Conservation (phyloP, 2,797 vertebrate species). For the Platalea minor region DNA sequence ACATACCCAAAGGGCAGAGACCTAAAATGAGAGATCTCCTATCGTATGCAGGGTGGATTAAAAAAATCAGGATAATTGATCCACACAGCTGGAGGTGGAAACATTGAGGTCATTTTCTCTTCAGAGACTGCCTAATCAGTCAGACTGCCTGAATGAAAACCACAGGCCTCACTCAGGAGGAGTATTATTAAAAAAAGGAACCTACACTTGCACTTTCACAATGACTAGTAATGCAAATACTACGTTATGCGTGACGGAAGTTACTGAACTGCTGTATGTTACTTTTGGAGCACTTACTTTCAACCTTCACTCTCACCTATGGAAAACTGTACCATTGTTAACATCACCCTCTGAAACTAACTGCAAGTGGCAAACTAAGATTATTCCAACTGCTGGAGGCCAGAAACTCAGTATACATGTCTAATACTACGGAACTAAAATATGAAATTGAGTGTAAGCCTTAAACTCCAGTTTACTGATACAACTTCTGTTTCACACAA, state of each 20-base stretch:
- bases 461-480: neutral
- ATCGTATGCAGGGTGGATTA: constrained; percentile 16
- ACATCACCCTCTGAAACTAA: neutral
- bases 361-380: constrained; percentile 18
- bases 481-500: neutral
- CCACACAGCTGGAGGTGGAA: constrained; percentile 57
- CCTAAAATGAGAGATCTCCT: constrained; percentile 43
- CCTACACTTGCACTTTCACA: constrained; percentile 20
- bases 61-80: constrained; percentile 45
- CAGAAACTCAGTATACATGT: neutral
- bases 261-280: constrained; percentile 32
- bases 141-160: constrained; percentile 61
- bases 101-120: constrained; percentile 63
- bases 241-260: neutral
- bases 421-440: constrained; percentile 30
- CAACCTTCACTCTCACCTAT: neutral
- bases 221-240: constrained; percentile 37
- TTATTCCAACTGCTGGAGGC: constrained; percentile 22
- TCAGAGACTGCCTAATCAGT: constrained; percentile 42
- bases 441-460: neutral
- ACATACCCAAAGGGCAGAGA: constrained; percentile 17
- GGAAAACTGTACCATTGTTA: constrained; percentile 29
- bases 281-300: constrained; percentile 10
- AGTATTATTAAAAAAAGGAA: neutral
- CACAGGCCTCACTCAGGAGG: constrained; percentile 38